Conservation (phyloP, 64 coral and sea anemone species). For the Anthopleura sola region DNA sequence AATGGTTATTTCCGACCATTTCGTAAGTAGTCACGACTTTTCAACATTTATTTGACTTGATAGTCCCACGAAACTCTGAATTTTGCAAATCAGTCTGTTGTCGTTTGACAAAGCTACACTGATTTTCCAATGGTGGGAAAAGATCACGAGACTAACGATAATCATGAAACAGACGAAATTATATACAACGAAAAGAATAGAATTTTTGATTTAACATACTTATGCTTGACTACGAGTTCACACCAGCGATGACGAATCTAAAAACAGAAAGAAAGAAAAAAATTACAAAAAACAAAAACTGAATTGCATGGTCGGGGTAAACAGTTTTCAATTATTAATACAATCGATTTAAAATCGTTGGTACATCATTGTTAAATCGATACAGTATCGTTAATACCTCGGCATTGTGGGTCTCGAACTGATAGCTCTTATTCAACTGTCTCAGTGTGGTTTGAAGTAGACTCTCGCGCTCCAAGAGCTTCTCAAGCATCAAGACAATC, state of each 20-base stretch:
- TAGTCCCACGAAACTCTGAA: too few relatives aligned
- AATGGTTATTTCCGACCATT: too few relatives aligned
- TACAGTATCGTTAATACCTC: conserved; percentile 55
- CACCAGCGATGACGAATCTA: conserved; percentile 99
- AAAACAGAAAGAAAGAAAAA: conserved; percentile 3
- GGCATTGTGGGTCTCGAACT: conserved; percentile 72
- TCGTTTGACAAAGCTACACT: too few relatives aligned
- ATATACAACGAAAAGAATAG: neutral
- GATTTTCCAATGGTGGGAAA: too few relatives aligned
- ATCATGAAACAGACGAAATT: neutral
- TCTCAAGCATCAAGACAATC: conserved; percentile 91
- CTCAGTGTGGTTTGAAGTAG: conserved; percentile 73
- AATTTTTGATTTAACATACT: conserved; percentile 44
- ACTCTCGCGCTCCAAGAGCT: conserved; percentile 75
- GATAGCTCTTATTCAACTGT: conserved; percentile 84
- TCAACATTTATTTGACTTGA: too few relatives aligned
- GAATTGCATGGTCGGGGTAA: neutral
- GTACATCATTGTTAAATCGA: neutral
- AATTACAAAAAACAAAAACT: neutral
- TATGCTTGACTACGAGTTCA: conserved; percentile 98
- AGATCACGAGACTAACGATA: neutral
- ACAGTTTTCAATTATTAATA: neutral
- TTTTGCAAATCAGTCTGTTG: too few relatives aligned
- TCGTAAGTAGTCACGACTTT: too few relatives aligned
- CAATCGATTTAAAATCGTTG: neutral